These are phyloP conservation scores for Stichopus horrens DNA, from an alignment of 53 echinoderm and acorn worm genomes.

Conservation along the genomic window DNA sequence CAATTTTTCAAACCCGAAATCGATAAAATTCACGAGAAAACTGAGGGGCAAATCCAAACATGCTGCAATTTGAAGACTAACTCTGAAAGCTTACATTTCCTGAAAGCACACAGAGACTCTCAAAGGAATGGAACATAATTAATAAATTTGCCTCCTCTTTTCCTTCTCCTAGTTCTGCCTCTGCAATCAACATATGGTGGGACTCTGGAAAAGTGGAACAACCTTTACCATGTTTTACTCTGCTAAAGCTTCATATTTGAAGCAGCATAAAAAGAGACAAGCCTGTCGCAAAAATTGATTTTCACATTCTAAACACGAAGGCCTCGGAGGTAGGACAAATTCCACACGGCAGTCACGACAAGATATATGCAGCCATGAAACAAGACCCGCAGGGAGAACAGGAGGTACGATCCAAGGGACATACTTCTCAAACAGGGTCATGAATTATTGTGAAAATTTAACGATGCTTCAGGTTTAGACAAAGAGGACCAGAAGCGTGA, in stretches of 20 bases:
- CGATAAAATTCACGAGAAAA: neutral
- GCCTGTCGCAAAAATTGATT: neutral
- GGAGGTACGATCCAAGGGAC: neutral
- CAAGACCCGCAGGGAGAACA: neutral
- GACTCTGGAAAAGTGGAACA: neutral
- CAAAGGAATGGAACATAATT: neutral
- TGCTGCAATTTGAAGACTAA: neutral
- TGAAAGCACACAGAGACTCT: neutral
- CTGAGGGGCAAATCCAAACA: neutral
- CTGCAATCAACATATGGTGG: neutral
- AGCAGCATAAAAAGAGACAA: neutral
- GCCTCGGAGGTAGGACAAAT: neutral
- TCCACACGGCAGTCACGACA: neutral
- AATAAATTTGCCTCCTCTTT: neutral
- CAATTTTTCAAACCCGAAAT: neutral
- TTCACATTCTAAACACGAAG: neutral
- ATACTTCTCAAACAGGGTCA: neutral
- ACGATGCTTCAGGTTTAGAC: neutral
- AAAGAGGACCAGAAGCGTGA: neutral
- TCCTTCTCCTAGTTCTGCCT: neutral
- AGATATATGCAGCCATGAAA: neutral
- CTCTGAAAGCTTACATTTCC: neutral
- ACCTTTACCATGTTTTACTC: neutral
- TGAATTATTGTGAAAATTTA: neutral
- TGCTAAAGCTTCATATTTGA: neutral